These are phyloP conservation scores for Bombus confusus DNA, from an alignment of 1,140 invertebrate genomes.

Conservation along the genomic window DNA sequence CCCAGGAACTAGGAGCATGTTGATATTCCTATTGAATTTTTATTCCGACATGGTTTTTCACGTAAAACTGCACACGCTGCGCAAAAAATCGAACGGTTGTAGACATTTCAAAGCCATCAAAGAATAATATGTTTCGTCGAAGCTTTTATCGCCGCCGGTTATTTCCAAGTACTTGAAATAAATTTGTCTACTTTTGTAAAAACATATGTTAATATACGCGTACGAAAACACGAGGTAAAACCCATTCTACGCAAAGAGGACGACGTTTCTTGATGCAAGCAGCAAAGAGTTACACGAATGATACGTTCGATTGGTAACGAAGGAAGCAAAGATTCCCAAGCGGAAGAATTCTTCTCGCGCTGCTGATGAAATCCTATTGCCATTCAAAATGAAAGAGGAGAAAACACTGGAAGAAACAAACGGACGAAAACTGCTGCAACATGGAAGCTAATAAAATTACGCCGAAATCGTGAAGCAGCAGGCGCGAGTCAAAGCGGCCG, in stretches of 20 bases:
- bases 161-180: background rate
- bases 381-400: background rate
- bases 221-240: background rate
- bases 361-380: background rate
- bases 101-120: background rate
- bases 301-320: too few species aligned
- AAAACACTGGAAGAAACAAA: background rate
- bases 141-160: background rate
- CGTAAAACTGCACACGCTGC: background rate
- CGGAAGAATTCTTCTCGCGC: too few species aligned
- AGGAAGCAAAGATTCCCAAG: too few species aligned
- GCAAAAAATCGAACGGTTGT: background rate
- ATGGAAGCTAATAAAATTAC: slow-evolving; percentile 25
- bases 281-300: too few species aligned
- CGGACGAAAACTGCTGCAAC: background rate
- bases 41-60: background rate
- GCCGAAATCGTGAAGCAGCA: background rate
- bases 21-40: background rate
- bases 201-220: background rate
- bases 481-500: slow-evolving; percentile 4
- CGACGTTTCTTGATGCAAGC: too few species aligned
- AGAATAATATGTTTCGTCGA: background rate
- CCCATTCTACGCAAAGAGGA: too few species aligned
- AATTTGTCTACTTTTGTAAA: background rate
- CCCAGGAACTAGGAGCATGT: background rate